These are phyloP conservation scores for Leptinotarsa texana DNA, from an alignment of 1,140 invertebrate genomes.

Conservation along the genomic window DNA sequence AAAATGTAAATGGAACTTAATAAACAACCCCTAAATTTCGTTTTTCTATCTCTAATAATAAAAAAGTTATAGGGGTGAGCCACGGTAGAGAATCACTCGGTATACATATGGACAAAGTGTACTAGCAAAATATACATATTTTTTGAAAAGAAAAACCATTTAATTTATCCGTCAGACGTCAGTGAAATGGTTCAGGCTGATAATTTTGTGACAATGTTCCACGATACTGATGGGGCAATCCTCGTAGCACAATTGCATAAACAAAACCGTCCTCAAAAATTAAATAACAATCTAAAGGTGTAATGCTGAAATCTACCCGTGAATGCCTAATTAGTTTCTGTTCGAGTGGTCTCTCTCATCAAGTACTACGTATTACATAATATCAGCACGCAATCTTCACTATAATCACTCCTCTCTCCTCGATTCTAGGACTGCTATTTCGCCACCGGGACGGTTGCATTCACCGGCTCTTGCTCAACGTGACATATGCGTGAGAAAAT, in stretches of 20 bases:
- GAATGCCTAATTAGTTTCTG: not conserved
- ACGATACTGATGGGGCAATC: not conserved
- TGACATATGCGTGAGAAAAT: constrained; percentile 8
- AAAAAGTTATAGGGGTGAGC: too few relatives aligned
- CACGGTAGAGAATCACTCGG: too few relatives aligned
- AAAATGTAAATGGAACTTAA: too few relatives aligned
- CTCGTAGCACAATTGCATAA: not conserved
- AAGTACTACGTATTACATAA: not conserved
- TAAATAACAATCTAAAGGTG: not conserved
- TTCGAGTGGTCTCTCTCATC: not conserved
- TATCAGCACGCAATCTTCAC: not conserved
- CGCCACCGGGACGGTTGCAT: not conserved
- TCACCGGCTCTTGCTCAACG: not conserved
- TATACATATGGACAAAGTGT: too few relatives aligned
- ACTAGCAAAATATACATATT: too few relatives aligned
- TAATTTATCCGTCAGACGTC: too few relatives aligned
- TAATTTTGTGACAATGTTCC: too few relatives aligned
- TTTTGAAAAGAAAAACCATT: too few relatives aligned
- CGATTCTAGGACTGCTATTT: not conserved
- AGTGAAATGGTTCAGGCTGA: too few relatives aligned
- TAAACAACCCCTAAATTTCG: too few relatives aligned
- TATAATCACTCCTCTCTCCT: not conserved
- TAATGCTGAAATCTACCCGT: not conserved
- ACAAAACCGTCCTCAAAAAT: not conserved
- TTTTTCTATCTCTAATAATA: too few relatives aligned